These are phyloP conservation scores for Semnornis frantzii DNA, from an alignment of 2,113 vertebrate genomes.

Conservation along the genomic window DNA sequence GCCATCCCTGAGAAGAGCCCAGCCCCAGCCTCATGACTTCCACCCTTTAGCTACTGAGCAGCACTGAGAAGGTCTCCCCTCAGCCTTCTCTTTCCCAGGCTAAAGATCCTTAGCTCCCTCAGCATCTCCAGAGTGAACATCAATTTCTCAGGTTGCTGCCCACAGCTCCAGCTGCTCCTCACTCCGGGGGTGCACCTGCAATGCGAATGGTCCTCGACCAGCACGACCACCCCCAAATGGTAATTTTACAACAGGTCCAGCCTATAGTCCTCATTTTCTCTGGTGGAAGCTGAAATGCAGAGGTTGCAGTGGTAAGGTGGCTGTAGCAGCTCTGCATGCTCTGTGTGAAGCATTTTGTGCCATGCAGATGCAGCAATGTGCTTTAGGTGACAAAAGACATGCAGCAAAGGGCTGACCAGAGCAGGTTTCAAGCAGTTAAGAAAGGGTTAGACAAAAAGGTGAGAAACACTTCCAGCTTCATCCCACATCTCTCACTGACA, in stretches of 20 bases:
- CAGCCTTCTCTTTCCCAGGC: no score
- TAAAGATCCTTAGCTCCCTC: no score
- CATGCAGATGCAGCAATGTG: conserved; percentile 36
- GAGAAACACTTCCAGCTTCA: neutral
- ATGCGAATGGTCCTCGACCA: neutral
- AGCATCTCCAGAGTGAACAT: no score
- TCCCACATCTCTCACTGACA: neutral
- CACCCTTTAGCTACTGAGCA: no score
- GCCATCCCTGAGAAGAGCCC: no score
- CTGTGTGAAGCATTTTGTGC: neutral
- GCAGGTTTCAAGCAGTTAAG: neutral
- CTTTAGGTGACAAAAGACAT: neutral
- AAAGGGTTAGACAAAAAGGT: neutral
- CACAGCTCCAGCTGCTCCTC: conserved; percentile 21
- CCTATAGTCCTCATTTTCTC: neutral
- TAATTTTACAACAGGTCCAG: neutral
- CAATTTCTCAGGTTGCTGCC: conserved; percentile 2
- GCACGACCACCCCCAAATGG: neutral
- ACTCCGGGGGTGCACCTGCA: neutral
- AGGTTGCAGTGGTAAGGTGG: conserved; percentile 20
- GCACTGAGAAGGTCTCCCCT: no score
- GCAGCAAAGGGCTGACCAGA: neutral
- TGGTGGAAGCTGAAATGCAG: conserved; percentile 54
- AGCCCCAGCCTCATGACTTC: no score
- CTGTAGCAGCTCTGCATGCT: conserved; percentile 20